Percentiles rank a stretch among this genome's conserved stretches.
Conservation (phyloP, 2,797 vertebrate species). For the Enteromius paludinosus region DNA sequence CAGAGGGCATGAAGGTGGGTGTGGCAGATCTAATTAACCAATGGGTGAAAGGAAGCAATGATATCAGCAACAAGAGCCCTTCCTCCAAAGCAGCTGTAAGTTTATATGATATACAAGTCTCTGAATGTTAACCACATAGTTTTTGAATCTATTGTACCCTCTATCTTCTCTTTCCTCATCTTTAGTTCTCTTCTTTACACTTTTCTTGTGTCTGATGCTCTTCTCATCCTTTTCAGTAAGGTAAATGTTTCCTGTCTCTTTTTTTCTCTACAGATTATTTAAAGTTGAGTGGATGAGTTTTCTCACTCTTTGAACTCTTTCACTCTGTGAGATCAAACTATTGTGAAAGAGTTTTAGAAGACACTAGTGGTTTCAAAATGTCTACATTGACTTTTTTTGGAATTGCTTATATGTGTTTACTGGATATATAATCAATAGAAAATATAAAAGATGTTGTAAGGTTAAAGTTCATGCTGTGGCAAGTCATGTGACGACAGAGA, state of each 20-base stretch:
- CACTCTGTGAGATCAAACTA: neutral
- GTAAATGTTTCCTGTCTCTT: constrained; percentile 41
- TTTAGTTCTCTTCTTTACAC: constrained; percentile 58
- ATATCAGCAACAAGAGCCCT: constrained; percentile 66
- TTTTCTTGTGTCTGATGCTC: constrained; percentile 50
- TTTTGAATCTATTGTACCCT: constrained; percentile 17
- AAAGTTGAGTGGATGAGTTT: neutral
- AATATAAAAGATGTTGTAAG: neutral
- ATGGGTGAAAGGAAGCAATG: constrained; percentile 77
- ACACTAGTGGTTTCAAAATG: neutral
- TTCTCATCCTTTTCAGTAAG: constrained; percentile 49
- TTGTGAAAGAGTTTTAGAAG: neutral
- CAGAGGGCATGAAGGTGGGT: constrained; percentile 77
- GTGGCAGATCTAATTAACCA: constrained; percentile 80
- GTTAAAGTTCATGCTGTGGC: neutral
- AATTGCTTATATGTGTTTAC: neutral
- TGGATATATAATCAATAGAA: neutral
- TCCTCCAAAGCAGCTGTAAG: constrained; percentile 73
- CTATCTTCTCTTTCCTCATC: constrained; percentile 34
- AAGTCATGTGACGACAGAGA: constrained; percentile 1
- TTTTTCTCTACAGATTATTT: neutral
- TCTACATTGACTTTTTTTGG: neutral
- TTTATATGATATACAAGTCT: neutral
- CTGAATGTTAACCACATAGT: neutral
- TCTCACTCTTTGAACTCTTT: neutral